A percentile compares a stretch with the other conserved stretches of the same genome.
Conservation (phyloP, 2,113 vertebrate genomes). For the Gadus chalcogrammus region DNA sequence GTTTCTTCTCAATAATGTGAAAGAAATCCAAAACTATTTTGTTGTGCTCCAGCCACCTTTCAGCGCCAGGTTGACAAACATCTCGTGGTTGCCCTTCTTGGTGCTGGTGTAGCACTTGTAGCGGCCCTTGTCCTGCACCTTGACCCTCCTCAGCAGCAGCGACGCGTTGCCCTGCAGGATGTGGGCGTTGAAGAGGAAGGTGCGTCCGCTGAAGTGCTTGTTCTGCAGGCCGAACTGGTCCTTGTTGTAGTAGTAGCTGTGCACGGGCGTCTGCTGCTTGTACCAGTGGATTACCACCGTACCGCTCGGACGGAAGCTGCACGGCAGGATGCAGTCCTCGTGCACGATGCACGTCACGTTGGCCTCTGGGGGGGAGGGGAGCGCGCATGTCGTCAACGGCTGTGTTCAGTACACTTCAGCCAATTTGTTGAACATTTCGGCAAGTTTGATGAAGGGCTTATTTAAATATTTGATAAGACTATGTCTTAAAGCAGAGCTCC, state of each 20-base stretch:
- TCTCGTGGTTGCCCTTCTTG: constrained; percentile 55
- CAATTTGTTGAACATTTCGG: too few relatives aligned
- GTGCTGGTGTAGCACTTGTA: constrained; percentile 82
- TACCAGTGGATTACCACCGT: constrained; percentile 82
- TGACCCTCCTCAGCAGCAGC: constrained; percentile 72
- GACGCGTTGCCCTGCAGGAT: constrained; percentile 78
- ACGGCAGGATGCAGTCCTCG: constrained; percentile 77
- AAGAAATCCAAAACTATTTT: not conserved
- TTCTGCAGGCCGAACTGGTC: constrained; percentile 74
- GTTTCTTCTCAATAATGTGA: too few relatives aligned
- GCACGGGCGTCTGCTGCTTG: constrained; percentile 70
- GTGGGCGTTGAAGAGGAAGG: constrained; percentile 70
- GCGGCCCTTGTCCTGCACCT: constrained; percentile 68
- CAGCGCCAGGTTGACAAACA: constrained; percentile 58
- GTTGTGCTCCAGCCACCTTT: constrained; percentile 66
- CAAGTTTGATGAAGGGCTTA: too few relatives aligned
- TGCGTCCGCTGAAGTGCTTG: constrained; percentile 69
- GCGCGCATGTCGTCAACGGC: too few relatives aligned
- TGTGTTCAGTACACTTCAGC: too few relatives aligned
- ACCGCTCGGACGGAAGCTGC: constrained; percentile 64
- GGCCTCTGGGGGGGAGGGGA: constrained; percentile 44
- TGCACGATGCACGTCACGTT: constrained; percentile 71
- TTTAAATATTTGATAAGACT: too few relatives aligned
- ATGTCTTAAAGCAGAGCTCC: too few relatives aligned
- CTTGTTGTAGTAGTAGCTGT: constrained; percentile 74